A percentile compares a stretch with the other conserved stretches of the same genome.
Conservation (phyloP, 2,113 vertebrate genomes). For the Oxyura jamaicensis region DNA sequence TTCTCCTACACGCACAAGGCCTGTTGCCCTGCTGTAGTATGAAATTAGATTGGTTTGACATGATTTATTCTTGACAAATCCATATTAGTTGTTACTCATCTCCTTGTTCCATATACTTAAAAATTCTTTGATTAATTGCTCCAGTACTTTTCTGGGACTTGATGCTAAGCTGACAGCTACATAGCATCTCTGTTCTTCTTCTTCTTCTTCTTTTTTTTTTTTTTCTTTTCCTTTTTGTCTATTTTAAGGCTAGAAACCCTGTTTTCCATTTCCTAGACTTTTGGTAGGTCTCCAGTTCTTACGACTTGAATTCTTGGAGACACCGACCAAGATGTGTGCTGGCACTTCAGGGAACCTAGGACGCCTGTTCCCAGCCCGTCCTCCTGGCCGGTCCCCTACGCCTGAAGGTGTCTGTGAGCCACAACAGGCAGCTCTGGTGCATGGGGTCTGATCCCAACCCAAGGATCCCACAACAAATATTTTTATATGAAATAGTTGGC, state of each 20-base stretch:
- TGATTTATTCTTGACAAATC: background rate
- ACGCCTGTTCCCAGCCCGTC: background rate
- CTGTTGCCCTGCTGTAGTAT: background rate
- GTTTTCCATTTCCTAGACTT: background rate
- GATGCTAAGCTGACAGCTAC: background rate
- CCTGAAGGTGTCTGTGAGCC: too few relatives aligned
- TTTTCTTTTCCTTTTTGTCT: too few relatives aligned
- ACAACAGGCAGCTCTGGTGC: too few relatives aligned
- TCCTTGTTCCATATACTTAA: background rate
- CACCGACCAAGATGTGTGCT: fast-evolving
- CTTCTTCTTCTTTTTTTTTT: too few relatives aligned
- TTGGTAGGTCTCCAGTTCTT: background rate
- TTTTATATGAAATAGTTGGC: too few relatives aligned
- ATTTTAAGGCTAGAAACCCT: background rate
- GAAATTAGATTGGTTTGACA: background rate
- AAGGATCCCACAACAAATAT: too few relatives aligned
- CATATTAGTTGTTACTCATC: background rate
- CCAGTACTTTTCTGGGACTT: background rate
- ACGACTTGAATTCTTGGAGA: background rate
- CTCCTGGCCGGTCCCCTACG: background rate
- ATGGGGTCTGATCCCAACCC: too few relatives aligned
- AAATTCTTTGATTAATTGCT: background rate
- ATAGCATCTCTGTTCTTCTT: background rate
- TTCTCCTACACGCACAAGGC: fast-evolving
- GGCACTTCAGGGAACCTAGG: background rate